Percentiles rank a stretch among this genome's conserved stretches.
These are phyloP conservation scores for Cirrhinus molitorella DNA, from an alignment of 2,797 vertebrate species.

Conservation along the genomic window DNA sequence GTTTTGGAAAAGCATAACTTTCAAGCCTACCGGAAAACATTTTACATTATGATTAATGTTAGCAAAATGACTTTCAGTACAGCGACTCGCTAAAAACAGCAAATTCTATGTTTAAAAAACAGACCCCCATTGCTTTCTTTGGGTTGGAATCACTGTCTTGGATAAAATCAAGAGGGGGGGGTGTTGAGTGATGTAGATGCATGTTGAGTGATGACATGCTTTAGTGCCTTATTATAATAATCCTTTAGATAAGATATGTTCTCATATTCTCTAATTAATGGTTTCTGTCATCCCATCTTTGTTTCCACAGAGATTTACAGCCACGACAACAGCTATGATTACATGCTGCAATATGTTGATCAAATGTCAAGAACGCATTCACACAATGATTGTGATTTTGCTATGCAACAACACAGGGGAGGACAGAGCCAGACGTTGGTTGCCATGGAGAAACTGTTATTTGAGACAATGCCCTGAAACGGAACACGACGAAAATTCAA, in stretches of 20 bases:
- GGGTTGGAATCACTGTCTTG: background rate
- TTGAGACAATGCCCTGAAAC: conserved; percentile 34
- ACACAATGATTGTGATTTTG: conserved; percentile 11
- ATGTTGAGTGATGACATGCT: conserved; percentile 8
- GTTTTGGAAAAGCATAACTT: background rate
- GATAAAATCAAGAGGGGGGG: background rate
- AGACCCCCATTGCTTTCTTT: background rate
- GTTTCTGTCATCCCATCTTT: conserved; percentile 29
- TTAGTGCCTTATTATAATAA: conserved; percentile 24
- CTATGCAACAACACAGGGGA: conserved; percentile 26
- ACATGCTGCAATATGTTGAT: conserved; percentile 43
- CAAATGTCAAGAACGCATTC: conserved; percentile 41
- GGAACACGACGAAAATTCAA: conserved; percentile 23
- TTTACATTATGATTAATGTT: background rate
- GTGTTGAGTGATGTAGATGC: background rate
- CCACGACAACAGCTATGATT: conserved; percentile 34
- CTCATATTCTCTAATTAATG: conserved; percentile 25
- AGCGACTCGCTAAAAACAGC: background rate
- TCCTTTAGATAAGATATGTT: conserved; percentile 6
- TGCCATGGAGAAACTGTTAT: conserved; percentile 43
- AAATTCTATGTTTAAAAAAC: background rate
- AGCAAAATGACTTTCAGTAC: background rate
- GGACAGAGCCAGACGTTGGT: conserved; percentile 7
- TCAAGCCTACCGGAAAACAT: background rate
- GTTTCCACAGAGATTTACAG: conserved; percentile 32